Evolutionary conservation across 1,140 invertebrate species (phyloP).

Genomic region (Ladona fulva): DNA sequence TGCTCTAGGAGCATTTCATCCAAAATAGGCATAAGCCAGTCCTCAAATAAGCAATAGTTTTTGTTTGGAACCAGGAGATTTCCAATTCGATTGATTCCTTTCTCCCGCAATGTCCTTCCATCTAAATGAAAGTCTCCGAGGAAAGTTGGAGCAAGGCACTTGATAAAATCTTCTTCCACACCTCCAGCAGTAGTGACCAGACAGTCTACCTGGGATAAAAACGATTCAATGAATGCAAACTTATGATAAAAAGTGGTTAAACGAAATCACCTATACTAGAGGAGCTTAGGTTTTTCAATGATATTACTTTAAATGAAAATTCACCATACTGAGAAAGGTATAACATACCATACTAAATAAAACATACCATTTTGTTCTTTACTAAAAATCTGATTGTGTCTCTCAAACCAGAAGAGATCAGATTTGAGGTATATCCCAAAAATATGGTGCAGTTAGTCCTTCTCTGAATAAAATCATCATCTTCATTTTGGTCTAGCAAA

Average conservation of each 20-base stretch:
- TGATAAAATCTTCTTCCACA: slow-evolving; percentile 98
- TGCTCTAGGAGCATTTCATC: slow-evolving; percentile 89
- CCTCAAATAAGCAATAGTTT: slow-evolving; percentile 97
- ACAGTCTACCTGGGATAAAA: slow-evolving; percentile 67
- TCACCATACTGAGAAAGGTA: background rate
- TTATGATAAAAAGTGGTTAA: slow-evolving; percentile 11
- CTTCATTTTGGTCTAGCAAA: slow-evolving; percentile 54
- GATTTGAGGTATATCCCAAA: slow-evolving; percentile 95
- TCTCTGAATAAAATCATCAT: slow-evolving; percentile 69
- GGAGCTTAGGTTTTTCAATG: no score
- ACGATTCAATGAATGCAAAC: no score
- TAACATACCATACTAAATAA: no score
- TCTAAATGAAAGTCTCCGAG: slow-evolving; percentile 82
- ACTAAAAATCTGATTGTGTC: slow-evolving; percentile 86
- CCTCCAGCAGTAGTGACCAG: slow-evolving; percentile 97
- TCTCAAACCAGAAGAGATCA: slow-evolving; percentile 88
- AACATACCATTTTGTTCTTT: slow-evolving; percentile 68
- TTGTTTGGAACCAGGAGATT: slow-evolving; percentile 97
- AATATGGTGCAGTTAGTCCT: slow-evolving; percentile 90
- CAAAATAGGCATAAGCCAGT: slow-evolving; percentile 93
- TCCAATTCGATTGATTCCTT: slow-evolving; percentile 94
- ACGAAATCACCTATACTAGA: slow-evolving; percentile 12
- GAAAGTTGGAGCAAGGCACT: slow-evolving; percentile 92
- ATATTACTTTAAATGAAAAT: no score
- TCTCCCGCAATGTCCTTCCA: slow-evolving; percentile 66